phyloP scores from a whole-genome alignment of 2,888 invertebrate species.

The Ennomos quercinarius region DNA sequence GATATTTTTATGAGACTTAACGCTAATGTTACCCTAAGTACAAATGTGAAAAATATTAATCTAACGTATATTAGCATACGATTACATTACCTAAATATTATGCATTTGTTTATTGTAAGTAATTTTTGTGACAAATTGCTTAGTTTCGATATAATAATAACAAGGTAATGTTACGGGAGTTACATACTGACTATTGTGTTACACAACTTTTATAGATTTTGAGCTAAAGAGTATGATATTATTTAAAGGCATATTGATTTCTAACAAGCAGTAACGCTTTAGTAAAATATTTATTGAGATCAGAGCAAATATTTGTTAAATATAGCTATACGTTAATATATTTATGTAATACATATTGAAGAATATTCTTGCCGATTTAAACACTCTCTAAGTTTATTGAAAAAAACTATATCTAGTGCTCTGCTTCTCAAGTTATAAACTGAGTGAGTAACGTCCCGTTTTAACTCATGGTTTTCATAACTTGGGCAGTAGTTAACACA shows the following conservation, averaged over 20 bases:
- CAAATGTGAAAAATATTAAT: constrained; percentile 68
- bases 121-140: constrained; percentile 50
- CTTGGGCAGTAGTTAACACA: constrained; percentile 8
- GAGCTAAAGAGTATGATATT: constrained; percentile 42
- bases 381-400: constrained; percentile 29
- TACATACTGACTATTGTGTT: constrained; percentile 22
- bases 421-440: constrained; percentile 36
- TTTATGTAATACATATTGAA: constrained; percentile 16
- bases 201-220: constrained; percentile 37
- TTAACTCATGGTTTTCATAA: constrained; percentile 45
- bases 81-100: constrained; percentile 55
- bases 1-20: constrained; percentile 58
- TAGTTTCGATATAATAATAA: constrained; percentile 37
- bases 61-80: constrained; percentile 58
- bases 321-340: constrained; percentile 25
- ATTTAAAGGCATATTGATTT: constrained; percentile 47
- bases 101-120: constrained; percentile 53
- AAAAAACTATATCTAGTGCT: constrained; percentile 40
- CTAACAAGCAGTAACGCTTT: constrained; percentile 48
- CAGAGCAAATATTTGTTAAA: constrained; percentile 44
- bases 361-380: constrained; percentile 21
- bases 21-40: constrained; percentile 67
- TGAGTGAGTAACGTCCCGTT: constrained; percentile 39
- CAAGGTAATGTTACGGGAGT: constrained; percentile 38
- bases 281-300: constrained; percentile 44